Percentiles rank a stretch among this genome's conserved stretches.
Conservation (phyloP, 2,797 vertebrate genomes). For the Falco novaeseelandiae region DNA sequence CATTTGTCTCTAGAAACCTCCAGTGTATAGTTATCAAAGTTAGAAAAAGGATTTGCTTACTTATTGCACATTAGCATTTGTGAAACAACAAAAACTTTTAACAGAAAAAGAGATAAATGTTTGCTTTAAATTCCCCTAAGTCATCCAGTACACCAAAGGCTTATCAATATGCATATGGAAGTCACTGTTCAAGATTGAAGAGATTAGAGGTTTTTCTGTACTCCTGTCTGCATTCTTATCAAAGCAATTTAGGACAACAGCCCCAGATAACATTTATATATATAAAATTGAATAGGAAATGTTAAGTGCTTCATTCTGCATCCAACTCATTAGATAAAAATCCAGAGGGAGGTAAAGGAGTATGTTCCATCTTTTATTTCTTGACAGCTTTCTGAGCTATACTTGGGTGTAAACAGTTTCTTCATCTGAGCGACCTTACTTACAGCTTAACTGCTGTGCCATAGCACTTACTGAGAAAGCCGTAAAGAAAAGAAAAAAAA, state of each 20-base stretch:
- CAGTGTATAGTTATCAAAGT: background rate
- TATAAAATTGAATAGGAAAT: background rate
- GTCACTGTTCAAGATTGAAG: background rate
- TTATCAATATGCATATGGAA: background rate
- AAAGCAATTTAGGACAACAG: background rate
- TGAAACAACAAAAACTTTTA: background rate
- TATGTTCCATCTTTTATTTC: background rate
- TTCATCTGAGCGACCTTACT: background rate
- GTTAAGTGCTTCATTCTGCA: background rate
- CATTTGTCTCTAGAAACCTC: background rate
- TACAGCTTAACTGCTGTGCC: background rate
- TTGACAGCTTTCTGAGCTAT: background rate
- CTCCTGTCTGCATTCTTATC: background rate
- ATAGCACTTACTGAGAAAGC: background rate
- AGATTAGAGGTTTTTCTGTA: constrained; percentile 1
- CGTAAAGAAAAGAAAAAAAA: background rate
- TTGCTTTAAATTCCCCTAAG: background rate
- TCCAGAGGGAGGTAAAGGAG: background rate
- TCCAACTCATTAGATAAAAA: background rate
- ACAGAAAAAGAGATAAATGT: background rate
- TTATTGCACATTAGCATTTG: background rate
- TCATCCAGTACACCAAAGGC: background rate
- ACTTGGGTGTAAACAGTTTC: background rate
- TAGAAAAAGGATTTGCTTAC: background rate
- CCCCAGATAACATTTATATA: background rate